Percentiles rank a stretch among this genome's conserved stretches.
Evolutionary conservation across 2,888 invertebrate genomes (phyloP).

Genomic region (Trileptium ribeirensis): DNA sequence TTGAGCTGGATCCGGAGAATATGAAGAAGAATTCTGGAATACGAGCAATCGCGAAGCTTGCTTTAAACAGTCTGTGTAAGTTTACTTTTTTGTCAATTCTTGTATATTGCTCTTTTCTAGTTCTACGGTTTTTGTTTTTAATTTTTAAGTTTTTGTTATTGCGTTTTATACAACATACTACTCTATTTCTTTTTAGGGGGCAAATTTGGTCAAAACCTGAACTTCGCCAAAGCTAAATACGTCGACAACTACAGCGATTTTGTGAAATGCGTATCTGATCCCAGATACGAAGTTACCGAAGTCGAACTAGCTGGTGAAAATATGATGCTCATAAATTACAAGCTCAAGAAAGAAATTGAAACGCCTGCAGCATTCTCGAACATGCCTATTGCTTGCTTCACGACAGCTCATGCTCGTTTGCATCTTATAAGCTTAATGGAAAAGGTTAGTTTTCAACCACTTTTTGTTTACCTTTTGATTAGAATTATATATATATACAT

Average conservation of each 20-base stretch:
- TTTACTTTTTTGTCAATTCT: background rate
- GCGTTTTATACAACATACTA: background rate
- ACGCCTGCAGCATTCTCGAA: background rate
- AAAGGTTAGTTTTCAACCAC: too few relatives aligned
- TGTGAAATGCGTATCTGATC: too few relatives aligned
- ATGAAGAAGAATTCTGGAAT: background rate
- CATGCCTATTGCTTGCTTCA: background rate
- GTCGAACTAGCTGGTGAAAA: background rate
- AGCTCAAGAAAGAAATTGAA: background rate
- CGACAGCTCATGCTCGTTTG: constrained; percentile 7
- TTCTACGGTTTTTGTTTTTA: background rate
- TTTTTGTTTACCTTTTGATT: too few relatives aligned
- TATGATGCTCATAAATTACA: background rate
- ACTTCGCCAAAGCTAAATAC: background rate
- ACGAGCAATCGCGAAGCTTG: background rate
- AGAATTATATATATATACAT: too few relatives aligned
- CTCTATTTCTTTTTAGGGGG: background rate
- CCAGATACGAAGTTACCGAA: background rate
- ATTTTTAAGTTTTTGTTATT: background rate
- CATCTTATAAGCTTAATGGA: background rate
- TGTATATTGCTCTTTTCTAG: background rate
- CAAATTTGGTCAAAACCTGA: background rate
- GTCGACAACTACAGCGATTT: background rate
- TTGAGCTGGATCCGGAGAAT: background rate
- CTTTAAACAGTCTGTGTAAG: background rate